Evolutionary conservation across 2,113 vertebrate genomes (phyloP).

Genomic region (Clarias batrachus): DNA sequence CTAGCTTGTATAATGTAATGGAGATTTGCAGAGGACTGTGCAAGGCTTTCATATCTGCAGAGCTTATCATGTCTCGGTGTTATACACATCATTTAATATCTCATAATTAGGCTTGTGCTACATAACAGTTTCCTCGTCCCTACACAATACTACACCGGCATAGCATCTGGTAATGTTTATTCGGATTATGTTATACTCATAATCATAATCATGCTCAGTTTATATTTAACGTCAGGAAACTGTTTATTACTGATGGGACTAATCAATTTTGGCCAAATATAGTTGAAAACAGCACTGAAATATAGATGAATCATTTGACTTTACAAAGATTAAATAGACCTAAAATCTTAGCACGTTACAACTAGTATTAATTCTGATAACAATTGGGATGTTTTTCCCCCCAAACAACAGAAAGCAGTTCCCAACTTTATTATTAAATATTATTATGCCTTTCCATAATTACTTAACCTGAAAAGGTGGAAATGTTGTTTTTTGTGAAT

Average conservation of each 20-base stretch:
- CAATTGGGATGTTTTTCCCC: background rate
- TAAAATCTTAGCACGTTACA: background rate
- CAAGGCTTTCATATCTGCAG: background rate
- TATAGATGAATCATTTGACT: background rate
- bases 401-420: too few relatives aligned
- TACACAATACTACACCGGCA: background rate
- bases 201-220: background rate
- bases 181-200: background rate
- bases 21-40: background rate
- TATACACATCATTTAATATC: background rate
- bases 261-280: background rate
- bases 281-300: background rate
- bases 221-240: background rate
- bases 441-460: background rate
- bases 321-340: background rate
- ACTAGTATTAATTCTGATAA: background rate
- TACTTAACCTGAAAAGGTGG: background rate
- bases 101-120: background rate
- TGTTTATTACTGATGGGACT: background rate
- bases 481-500: background rate
- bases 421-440: too few relatives aligned
- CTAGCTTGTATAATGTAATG: background rate
- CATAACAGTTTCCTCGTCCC: background rate
- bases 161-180: background rate
- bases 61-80: background rate